These are phyloP conservation scores for Dreissena rostriformis DNA, from an alignment of 1,140 invertebrate species.

Conservation along the genomic window DNA sequence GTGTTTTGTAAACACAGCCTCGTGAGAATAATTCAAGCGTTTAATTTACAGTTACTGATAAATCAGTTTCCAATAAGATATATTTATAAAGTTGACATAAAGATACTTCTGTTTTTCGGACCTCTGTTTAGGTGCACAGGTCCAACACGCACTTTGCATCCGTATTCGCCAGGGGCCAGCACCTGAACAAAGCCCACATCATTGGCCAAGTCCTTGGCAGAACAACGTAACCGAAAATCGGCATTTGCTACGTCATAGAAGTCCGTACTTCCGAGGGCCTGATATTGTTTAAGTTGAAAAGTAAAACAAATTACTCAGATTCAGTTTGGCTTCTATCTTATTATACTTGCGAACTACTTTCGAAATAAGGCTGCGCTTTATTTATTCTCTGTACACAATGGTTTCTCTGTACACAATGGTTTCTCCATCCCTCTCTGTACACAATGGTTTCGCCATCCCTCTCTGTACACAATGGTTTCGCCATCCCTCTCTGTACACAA, in stretches of 20 bases:
- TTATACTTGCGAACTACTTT: no score
- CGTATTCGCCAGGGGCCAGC: neutral
- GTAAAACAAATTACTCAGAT: no score
- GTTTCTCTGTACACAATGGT: no score
- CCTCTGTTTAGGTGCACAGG: neutral
- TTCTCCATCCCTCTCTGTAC: no score
- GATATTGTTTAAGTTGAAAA: no score
- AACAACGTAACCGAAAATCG: neutral
- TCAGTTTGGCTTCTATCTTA: no score
- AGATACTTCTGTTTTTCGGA: neutral
- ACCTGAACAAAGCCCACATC: neutral
- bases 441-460: no score
- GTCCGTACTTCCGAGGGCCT: neutral
- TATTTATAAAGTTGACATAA: neutral
- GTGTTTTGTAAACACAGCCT: neutral
- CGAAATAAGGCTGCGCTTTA: no score
- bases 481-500: no score
- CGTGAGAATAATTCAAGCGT: neutral
- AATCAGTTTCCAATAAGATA: neutral
- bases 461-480: no score
- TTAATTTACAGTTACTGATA: neutral
- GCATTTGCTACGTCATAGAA: neutral
- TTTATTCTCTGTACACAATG: no score
- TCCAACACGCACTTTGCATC: neutral
- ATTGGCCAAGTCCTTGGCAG: neutral